Percentiles rank a stretch among this genome's conserved stretches.
These are phyloP conservation scores for Pangasianodon gigas DNA, from an alignment of 2,113 vertebrate species.

Conservation along the genomic window DNA sequence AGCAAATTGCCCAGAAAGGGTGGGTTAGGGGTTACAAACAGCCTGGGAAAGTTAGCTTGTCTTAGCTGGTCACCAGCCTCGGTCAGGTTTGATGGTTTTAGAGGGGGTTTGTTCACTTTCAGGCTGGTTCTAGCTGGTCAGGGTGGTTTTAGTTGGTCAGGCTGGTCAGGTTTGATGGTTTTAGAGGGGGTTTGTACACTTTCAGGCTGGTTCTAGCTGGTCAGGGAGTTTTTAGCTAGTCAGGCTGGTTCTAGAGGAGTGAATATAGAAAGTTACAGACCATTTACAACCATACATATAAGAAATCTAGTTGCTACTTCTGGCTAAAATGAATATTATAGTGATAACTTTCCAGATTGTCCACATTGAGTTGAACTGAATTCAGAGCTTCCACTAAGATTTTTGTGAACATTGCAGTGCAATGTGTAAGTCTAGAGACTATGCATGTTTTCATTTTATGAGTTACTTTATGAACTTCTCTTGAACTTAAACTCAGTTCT, in stretches of 20 bases:
- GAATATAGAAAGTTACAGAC: background rate
- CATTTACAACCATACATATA: background rate
- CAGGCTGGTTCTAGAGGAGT: background rate
- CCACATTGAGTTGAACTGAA: background rate
- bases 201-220: background rate
- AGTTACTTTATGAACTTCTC: background rate
- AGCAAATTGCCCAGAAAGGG: background rate
- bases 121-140: background rate
- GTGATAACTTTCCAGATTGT: background rate
- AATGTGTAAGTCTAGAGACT: background rate
- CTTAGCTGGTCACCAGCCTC: background rate
- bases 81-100: background rate
- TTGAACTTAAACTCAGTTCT: background rate
- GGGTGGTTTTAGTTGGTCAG: background rate
- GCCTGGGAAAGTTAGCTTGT: background rate
- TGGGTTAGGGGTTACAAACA: background rate
- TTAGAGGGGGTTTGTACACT: background rate
- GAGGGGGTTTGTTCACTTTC: background rate
- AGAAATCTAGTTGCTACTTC: background rate
- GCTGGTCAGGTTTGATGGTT: background rate
- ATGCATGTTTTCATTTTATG: background rate
- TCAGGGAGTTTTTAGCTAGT: background rate
- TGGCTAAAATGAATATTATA: background rate
- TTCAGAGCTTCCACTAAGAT: background rate
- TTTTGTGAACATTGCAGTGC: background rate